Percentiles rank a stretch among this genome's conserved stretches.
Conservation (phyloP, 2,888 invertebrate species). For the Candidula unifasciata region DNA sequence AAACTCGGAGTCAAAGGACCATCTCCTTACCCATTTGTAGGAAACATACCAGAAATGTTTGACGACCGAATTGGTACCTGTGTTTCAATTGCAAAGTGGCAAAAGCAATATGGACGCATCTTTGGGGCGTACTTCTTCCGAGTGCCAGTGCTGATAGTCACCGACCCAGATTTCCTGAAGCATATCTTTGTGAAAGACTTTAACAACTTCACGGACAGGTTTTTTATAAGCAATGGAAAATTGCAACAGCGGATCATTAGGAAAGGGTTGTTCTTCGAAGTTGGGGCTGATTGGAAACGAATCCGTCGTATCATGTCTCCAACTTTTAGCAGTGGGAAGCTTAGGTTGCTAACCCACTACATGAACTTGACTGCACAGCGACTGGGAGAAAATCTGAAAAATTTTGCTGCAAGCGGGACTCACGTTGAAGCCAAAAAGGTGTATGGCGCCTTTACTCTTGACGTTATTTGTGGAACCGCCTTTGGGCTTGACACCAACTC, state of each 20-base stretch:
- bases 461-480: constrained; percentile 36
- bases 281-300: constrained; percentile 31
- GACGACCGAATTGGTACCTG: constrained; percentile 32
- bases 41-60: constrained; percentile 37
- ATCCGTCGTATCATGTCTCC: constrained; percentile 39
- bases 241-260: constrained; percentile 15
- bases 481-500: constrained; percentile 42
- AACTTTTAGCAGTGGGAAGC: constrained; percentile 33
- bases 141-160: constrained; percentile 49
- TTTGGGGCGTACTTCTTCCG: constrained; percentile 45
- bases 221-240: neutral
- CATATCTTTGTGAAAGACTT: constrained; percentile 62
- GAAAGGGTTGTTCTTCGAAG: constrained; percentile 34
- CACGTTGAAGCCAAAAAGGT: constrained; percentile 1
- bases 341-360: constrained; percentile 21
- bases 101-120: constrained; percentile 42
- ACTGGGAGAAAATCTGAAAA: constrained; percentile 18
- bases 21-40: constrained; percentile 12
- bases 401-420: neutral
- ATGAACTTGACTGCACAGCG: constrained; percentile 25
- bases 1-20: constrained; percentile 43
- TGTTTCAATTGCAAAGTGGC: constrained; percentile 18
- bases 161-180: constrained; percentile 57
- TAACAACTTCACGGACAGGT: constrained; percentile 51
- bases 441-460: constrained; percentile 38